Evolutionary conservation across 2,888 invertebrate genomes (phyloP).

Genomic region (Sinodicranocentrus sp.): DNA sequence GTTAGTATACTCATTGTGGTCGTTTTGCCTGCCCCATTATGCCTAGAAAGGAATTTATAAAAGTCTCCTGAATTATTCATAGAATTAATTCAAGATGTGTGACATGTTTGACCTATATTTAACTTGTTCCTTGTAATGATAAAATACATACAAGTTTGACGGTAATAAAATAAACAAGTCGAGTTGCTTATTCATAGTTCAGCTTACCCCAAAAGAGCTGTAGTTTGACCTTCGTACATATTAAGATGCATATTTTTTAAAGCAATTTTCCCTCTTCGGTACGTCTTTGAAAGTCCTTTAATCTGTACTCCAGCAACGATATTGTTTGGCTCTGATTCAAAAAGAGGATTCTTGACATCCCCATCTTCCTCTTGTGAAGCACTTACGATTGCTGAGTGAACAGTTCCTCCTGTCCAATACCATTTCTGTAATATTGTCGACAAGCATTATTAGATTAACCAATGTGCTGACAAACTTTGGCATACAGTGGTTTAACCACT

Average conservation of each 20-base stretch:
- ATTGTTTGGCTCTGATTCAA: slow-evolving; percentile 80
- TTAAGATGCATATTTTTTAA: slow-evolving; percentile 86
- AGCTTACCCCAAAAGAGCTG: slow-evolving; percentile 86
- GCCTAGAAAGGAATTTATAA: slow-evolving; percentile 77
- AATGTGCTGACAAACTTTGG: too few species aligned
- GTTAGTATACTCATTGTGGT: slow-evolving; percentile 85
- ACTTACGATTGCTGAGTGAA: slow-evolving; percentile 30
- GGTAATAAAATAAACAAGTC: background rate
- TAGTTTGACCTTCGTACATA: slow-evolving; percentile 90
- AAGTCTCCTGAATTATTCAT: slow-evolving; percentile 29
- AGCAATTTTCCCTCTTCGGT: slow-evolving; percentile 80
- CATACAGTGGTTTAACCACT: too few species aligned
- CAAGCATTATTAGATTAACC: too few species aligned
- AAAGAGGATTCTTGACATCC: slow-evolving; percentile 70
- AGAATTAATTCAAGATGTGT: too few species aligned
- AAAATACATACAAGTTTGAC: background rate
- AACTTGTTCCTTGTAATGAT: slow-evolving; percentile 33
- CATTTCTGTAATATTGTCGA: slow-evolving; percentile 77
- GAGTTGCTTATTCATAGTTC: background rate
- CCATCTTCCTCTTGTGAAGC: slow-evolving; percentile 13
- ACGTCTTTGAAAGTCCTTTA: slow-evolving; percentile 82
- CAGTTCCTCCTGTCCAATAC: slow-evolving; percentile 77
- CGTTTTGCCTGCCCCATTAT: slow-evolving; percentile 92
- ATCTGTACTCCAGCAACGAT: slow-evolving; percentile 81
- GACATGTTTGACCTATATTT: slow-evolving; percentile 25